phyloP scores from a whole-genome alignment of 2,888 invertebrate genomes.

The Eilema sororculum region DNA sequence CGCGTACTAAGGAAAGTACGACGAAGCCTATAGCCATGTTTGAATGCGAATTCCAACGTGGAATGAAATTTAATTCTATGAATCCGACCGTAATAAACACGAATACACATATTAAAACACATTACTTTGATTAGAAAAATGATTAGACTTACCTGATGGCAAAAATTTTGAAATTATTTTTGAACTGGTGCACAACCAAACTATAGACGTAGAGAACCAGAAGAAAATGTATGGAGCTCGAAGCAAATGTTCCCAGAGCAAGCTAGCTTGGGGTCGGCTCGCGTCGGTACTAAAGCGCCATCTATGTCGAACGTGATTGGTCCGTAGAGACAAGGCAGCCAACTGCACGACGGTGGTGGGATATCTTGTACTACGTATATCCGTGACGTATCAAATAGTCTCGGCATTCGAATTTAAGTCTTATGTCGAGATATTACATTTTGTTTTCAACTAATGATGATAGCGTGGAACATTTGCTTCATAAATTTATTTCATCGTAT shows the following conservation, averaged over 20 bases:
- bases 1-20: slow-evolving; percentile 85
- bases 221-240: slow-evolving; percentile 87
- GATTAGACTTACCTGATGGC: slow-evolving; percentile 84
- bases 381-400: slow-evolving; percentile 70
- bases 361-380: slow-evolving; percentile 84
- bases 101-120: slow-evolving; percentile 71
- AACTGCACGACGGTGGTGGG: slow-evolving; percentile 64
- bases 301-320: slow-evolving; percentile 80
- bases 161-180: slow-evolving; percentile 87
- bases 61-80: slow-evolving; percentile 74
- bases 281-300: slow-evolving; percentile 82
- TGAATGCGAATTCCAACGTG: slow-evolving; percentile 86
- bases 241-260: slow-evolving; percentile 85
- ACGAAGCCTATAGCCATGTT: slow-evolving; percentile 85
- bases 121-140: slow-evolving; percentile 73
- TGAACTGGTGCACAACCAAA: slow-evolving; percentile 87
- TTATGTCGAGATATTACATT: slow-evolving; percentile 28
- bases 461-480: slow-evolving; percentile 77
- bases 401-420: slow-evolving; percentile 54
- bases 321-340: slow-evolving; percentile 66
- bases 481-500: slow-evolving; percentile 70
- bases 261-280: slow-evolving; percentile 85
- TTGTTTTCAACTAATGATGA: slow-evolving; percentile 44
- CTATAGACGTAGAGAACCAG: slow-evolving; percentile 87
- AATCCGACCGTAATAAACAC: slow-evolving; percentile 69